Evolutionary conservation across 2,797 vertebrate species (phyloP).

Genomic region (Ctenopoma multispine): DNA sequence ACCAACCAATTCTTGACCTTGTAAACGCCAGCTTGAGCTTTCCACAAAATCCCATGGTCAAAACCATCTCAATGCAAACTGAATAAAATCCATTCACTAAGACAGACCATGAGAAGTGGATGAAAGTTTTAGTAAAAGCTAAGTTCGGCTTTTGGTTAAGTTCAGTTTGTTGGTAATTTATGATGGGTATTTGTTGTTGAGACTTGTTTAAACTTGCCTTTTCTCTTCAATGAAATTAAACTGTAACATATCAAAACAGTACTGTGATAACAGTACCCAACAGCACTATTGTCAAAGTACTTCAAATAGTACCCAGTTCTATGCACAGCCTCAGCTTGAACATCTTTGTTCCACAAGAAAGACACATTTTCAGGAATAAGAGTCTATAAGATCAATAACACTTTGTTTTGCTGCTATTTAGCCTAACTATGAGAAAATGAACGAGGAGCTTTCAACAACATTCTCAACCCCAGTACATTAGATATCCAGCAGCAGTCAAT

Average conservation of each 20-base stretch:
- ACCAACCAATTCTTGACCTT: background rate
- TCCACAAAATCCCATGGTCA: too few species aligned
- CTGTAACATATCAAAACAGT: background rate
- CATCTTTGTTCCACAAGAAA: constrained; percentile 26
- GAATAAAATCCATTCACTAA: too few species aligned
- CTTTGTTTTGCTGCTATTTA: constrained; percentile 70
- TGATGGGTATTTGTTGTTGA: too few species aligned
- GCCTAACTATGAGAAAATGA: constrained; percentile 57
- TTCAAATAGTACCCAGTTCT: background rate
- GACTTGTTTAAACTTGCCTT: too few species aligned
- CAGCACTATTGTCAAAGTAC: too few species aligned
- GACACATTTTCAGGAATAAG: constrained; percentile 17
- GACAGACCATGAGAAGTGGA: background rate
- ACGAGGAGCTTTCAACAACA: constrained; percentile 65
- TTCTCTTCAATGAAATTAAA: background rate
- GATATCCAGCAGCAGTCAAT: constrained; percentile 57
- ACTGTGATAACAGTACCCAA: background rate
- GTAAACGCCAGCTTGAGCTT: too few species aligned
- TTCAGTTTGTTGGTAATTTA: too few species aligned
- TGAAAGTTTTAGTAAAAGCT: background rate
- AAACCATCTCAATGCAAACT: too few species aligned
- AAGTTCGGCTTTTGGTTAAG: too few species aligned
- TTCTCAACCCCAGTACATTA: constrained; percentile 40
- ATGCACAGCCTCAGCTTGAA: constrained; percentile 1
- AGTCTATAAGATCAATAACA: constrained; percentile 69